Evolutionary conservation across 2,888 invertebrate species (phyloP).

Genomic region (Hydrotaea cyrtoneurina): DNA sequence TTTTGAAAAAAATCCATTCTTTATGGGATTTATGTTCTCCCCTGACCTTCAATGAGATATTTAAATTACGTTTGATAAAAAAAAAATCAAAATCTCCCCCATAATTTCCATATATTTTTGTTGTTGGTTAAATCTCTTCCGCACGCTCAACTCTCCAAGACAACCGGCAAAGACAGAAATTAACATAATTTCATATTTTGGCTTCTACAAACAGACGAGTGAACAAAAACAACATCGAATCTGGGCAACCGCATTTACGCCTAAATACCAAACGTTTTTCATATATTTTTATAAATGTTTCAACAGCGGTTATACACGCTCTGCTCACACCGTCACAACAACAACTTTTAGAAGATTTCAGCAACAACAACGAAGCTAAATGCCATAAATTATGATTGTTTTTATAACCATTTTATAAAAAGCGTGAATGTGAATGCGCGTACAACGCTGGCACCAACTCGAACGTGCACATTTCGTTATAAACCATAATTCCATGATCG

Average conservation of each 20-base stretch:
- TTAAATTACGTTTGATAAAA: background rate
- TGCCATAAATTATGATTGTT: slow-evolving; percentile 57
- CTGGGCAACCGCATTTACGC: slow-evolving; percentile 28
- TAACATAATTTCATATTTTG: slow-evolving; percentile 31
- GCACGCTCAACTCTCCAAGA: background rate
- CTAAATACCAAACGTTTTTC: slow-evolving; percentile 34
- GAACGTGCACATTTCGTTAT: slow-evolving; percentile 15
- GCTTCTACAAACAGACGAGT: background rate
- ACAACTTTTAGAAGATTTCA: slow-evolving; percentile 9
- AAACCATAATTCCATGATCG: slow-evolving; percentile 53
- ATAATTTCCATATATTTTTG: background rate
- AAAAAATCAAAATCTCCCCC: background rate
- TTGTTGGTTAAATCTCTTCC: background rate
- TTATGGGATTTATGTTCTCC: slow-evolving; percentile 1
- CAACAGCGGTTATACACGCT: background rate
- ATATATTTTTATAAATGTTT: background rate
- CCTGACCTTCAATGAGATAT: background rate
- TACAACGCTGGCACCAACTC: background rate
- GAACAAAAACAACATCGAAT: no score
- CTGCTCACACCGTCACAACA: background rate
- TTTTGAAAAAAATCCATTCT: background rate
- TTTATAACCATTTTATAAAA: slow-evolving; percentile 36
- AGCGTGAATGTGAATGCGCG: background rate
- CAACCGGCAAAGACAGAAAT: background rate
- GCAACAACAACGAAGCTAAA: slow-evolving; percentile 21